Percentiles rank a stretch among this genome's conserved stretches.
These are phyloP conservation scores for Scotopteryx bipunctaria DNA, from an alignment of 2,888 invertebrate genomes.

Conservation along the genomic window DNA sequence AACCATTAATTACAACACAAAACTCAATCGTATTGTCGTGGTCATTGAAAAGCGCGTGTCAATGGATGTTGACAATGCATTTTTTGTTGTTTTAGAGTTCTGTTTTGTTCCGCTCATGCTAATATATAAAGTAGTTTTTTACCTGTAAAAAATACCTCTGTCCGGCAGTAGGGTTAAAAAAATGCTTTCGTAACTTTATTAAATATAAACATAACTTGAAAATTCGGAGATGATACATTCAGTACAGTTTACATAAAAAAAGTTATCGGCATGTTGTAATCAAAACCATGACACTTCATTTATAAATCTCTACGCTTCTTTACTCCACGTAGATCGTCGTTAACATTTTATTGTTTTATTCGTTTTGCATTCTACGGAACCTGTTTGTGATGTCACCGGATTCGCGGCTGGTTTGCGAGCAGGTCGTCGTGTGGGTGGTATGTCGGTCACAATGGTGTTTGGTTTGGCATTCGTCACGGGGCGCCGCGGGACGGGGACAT, in stretches of 20 bases:
- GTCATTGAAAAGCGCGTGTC: slow-evolving; percentile 61
- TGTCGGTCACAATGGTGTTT: slow-evolving; percentile 74
- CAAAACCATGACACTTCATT: slow-evolving; percentile 13
- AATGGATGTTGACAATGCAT: slow-evolving; percentile 48
- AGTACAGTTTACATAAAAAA: no score
- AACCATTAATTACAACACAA: slow-evolving; percentile 70
- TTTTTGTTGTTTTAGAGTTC: slow-evolving; percentile 37
- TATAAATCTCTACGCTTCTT: slow-evolving; percentile 8
- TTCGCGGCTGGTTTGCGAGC: slow-evolving; percentile 47
- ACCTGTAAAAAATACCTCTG: no score
- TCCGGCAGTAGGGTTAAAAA: no score
- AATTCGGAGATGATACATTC: no score
- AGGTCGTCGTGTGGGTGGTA: slow-evolving; percentile 67
- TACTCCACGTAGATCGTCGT: slow-evolving; percentile 15
- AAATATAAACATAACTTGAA: no score
- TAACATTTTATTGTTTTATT: slow-evolving; percentile 19
- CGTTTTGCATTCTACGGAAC: slow-evolving; percentile 28
- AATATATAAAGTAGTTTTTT: no score
- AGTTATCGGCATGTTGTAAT: slow-evolving; percentile 15
- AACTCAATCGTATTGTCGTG: slow-evolving; percentile 43
- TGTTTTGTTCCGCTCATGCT: slow-evolving; percentile 34
- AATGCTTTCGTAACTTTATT: no score
- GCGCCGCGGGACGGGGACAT: slow-evolving; percentile 52
- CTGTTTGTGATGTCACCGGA: slow-evolving; percentile 34
- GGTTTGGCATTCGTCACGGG: slow-evolving; percentile 80